A percentile compares a stretch with the other conserved stretches of the same genome.
Conservation (phyloP, 2,888 invertebrate genomes). For the Troides helena region DNA sequence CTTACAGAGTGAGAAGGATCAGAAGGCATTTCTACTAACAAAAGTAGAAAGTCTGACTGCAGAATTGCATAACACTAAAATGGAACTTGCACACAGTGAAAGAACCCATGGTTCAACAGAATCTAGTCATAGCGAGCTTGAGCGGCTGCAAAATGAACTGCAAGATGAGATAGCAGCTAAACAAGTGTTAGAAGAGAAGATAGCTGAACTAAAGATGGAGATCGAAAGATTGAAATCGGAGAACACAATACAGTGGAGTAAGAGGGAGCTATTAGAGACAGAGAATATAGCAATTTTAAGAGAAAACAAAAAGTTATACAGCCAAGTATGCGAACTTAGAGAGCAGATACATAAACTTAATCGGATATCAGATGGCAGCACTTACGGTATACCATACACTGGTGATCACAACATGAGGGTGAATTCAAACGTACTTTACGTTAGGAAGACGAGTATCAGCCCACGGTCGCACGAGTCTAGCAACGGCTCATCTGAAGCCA, state of each 20-base stretch:
- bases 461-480: conserved; percentile 72
- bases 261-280: conserved; percentile 92
- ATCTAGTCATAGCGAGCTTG: conserved; percentile 73
- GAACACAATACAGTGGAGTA: conserved; percentile 96
- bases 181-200: conserved; percentile 70
- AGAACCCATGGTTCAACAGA: conserved; percentile 71
- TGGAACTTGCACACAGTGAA: conserved; percentile 63
- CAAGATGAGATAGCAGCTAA: conserved; percentile 74
- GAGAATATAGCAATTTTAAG: conserved; percentile 92
- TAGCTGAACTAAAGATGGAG: conserved; percentile 77
- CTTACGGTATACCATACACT: conserved; percentile 47
- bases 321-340: conserved; percentile 70
- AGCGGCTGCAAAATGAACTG: conserved; percentile 68
- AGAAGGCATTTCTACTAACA: conserved; percentile 62
- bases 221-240: conserved; percentile 93
- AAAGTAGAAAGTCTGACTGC: conserved; percentile 67
- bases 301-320: conserved; percentile 91
- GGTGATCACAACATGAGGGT: conserved; percentile 48
- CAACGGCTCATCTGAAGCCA: conserved; percentile 69
- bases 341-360: conserved; percentile 74
- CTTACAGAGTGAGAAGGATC: conserved; percentile 68
- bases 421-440: conserved; percentile 66
- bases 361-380: conserved; percentile 69
- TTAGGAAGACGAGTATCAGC: conserved; percentile 62
- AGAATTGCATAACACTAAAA: conserved; percentile 64